Percentiles rank a stretch among this genome's conserved stretches.
Conservation (phyloP, 1,140 invertebrate species). For the Aphelinus atriplicis region DNA sequence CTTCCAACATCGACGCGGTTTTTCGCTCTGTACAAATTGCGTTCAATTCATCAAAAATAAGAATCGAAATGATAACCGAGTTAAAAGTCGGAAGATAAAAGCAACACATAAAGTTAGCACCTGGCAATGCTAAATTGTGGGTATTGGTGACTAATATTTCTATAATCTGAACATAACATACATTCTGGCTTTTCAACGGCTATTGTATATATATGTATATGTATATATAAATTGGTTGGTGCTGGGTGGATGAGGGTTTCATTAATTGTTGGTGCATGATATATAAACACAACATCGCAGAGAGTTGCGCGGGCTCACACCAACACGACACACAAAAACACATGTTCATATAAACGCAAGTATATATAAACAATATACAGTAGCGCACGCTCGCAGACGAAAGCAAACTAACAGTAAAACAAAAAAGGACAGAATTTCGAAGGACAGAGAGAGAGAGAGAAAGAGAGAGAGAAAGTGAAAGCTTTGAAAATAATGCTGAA, state of each 20-base stretch:
- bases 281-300: constrained; percentile 42
- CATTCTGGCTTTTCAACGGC: not conserved
- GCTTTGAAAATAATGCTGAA: not conserved
- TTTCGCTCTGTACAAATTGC: no score
- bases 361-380: no score
- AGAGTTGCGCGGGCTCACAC: no score
- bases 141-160: constrained; percentile 59
- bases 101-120: constrained; percentile 59
- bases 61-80: no score
- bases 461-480: not conserved
- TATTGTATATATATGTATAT: constrained; percentile 3
- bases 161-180: constrained; percentile 18
- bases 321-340: no score
- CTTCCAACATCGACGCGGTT: no score
- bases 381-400: no score
- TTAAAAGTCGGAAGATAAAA: constrained; percentile 1
- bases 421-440: no score
- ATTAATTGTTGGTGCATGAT: constrained; percentile 66
- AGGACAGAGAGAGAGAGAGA: not conserved
- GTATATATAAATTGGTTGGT: constrained; percentile 29
- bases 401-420: no score
- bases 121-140: constrained; percentile 64
- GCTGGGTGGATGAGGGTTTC: constrained; percentile 44
- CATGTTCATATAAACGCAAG: no score
- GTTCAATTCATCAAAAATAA: no score